phyloP scores from a whole-genome alignment of 2,888 invertebrate genomes.

The Carpatolechia fugitivella region DNA sequence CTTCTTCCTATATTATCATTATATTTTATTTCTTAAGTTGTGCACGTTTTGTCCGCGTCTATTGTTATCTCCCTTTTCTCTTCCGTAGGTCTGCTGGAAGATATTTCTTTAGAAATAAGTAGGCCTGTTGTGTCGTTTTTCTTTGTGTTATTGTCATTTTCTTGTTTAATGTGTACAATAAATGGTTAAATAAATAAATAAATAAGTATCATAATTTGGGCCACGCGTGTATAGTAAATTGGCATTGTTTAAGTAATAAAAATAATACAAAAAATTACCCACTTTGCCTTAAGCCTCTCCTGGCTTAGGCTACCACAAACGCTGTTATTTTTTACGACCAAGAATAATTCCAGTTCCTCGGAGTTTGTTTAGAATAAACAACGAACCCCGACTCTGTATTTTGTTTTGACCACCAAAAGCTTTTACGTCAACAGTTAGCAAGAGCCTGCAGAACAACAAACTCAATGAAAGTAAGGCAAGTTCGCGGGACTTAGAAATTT shows the following conservation, averaged over 20 bases:
- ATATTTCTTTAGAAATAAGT: too few species aligned
- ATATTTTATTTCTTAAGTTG: too few species aligned
- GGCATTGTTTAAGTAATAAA: neutral
- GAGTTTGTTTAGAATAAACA: constrained; percentile 12
- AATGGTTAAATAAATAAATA: too few species aligned
- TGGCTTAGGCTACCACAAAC: neutral
- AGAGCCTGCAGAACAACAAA: constrained; percentile 13
- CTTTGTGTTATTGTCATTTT: too few species aligned
- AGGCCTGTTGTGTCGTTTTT: too few species aligned
- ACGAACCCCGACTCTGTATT: neutral
- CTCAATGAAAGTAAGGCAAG: constrained; percentile 14
- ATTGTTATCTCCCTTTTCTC: too few species aligned
- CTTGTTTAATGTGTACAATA: too few species aligned
- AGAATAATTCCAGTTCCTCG: constrained; percentile 2
- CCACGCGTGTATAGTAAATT: too few species aligned
- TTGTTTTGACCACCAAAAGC: constrained; percentile 14
- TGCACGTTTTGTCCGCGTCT: too few species aligned
- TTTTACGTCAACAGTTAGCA: constrained; percentile 16
- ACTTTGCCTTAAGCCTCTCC: neutral
- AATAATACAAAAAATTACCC: neutral
- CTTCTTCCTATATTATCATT: too few species aligned
- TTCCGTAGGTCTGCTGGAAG: too few species aligned
- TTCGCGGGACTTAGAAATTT: constrained; percentile 12
- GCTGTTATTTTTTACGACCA: constrained; percentile 10
- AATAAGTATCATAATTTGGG: too few species aligned